These are phyloP conservation scores for Glyptemys insculpta DNA, from an alignment of 2,797 vertebrate genomes.

Conservation along the genomic window DNA sequence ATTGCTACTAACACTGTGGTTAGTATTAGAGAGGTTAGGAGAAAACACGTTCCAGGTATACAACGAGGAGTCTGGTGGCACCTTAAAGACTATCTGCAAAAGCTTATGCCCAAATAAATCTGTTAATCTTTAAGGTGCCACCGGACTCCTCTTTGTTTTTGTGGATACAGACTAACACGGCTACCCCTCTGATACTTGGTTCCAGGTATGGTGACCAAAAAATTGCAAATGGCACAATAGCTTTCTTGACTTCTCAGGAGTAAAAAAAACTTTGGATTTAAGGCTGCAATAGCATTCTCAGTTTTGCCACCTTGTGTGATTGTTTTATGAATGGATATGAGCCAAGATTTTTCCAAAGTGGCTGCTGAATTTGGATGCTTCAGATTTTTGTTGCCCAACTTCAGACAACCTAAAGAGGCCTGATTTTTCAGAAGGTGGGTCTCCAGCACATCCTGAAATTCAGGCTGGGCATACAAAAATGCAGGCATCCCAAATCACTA, in stretches of 20 bases:
- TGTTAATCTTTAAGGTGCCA: no score
- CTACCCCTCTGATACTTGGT: no score
- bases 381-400: not conserved
- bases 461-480: not conserved
- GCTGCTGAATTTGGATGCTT: not conserved
- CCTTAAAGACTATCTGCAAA: no score
- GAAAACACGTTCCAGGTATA: not conserved
- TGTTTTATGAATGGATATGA: not conserved
- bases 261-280: not conserved
- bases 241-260: not conserved
- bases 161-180: no score
- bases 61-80: no score
- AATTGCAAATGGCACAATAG: not conserved
- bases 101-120: no score
- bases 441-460: not conserved
- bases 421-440: not conserved
- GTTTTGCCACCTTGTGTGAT: not conserved
- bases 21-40: not conserved
- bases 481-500: not conserved
- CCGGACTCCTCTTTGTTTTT: no score
- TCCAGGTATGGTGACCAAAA: not conserved
- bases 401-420: no score
- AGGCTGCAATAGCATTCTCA: not conserved
- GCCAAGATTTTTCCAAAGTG: not conserved
- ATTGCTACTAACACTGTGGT: not conserved